These are phyloP conservation scores for Gymnothorax reevesii DNA, from an alignment of 2,797 vertebrate genomes.

Conservation along the genomic window DNA sequence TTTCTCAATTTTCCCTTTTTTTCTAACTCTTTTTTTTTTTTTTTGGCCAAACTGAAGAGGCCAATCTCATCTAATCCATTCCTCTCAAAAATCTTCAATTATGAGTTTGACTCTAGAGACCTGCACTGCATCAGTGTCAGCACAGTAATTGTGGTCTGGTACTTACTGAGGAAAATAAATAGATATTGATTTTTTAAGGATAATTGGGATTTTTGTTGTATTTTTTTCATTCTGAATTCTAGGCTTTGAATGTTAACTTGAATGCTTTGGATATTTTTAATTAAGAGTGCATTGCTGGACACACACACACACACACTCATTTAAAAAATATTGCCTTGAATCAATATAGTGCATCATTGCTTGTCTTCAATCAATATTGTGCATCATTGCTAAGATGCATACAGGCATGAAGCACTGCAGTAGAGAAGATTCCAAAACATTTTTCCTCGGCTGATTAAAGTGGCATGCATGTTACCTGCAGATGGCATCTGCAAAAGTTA, in stretches of 20 bases:
- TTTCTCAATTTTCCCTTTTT: too few species aligned
- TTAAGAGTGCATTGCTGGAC: background rate
- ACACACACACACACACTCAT: background rate
- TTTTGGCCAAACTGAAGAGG: background rate
- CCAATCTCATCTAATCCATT: background rate
- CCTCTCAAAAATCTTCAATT: conserved; percentile 90
- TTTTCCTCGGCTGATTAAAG: too few species aligned
- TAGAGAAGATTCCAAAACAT: too few species aligned
- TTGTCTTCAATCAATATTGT: background rate
- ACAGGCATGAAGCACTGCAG: too few species aligned
- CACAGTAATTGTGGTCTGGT: conserved; percentile 92
- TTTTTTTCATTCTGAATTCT: background rate
- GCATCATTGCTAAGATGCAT: background rate
- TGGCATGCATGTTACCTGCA: background rate
- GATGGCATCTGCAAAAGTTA: background rate
- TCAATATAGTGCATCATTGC: background rate
- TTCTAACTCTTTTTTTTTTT: too few species aligned
- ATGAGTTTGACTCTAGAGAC: conserved; percentile 96
- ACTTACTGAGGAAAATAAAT: conserved; percentile 90
- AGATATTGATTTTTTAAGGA: background rate
- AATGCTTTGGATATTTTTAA: background rate
- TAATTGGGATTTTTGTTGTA: background rate
- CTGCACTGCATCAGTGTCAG: conserved; percentile 87
- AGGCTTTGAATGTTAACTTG: background rate
- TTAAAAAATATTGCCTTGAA: background rate